Evolutionary conservation across 2,888 invertebrate species (phyloP), one percentile per base, ranked within the genome.

Genomic region (Pycnomerus fuliginosus): DNA sequence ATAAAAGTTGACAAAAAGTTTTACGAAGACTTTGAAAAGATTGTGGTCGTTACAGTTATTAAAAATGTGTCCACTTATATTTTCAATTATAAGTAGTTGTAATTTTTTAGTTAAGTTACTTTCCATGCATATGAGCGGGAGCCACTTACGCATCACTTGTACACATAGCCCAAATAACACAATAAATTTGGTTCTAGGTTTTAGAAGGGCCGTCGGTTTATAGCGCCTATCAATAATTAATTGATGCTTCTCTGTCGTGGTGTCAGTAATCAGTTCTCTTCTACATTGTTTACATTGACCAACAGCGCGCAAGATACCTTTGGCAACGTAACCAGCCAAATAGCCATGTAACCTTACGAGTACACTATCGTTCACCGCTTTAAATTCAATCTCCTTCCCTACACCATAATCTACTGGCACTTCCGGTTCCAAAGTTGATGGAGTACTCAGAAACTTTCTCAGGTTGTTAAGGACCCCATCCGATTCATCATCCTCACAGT

Each of bases 401-500:
- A 5, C 20, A 20, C 5, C 20, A 8, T 20, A 20, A 8, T 20
- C 20, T 8, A 20, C 4, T 5, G 20, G 20, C 5, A 20, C 20
- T 20, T 20, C 20, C 8, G 4, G 20, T 20, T 5, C 5, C 8
- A 8, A 8, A 20, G 4, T 8, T 5, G 20, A 20, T 8, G 4
- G 5, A 8, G 20, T 5, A 8, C 8, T 5, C 5, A 30, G 15
- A 10, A 33, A 33, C 4, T 20, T 16, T 3, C 15, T n/a, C 10
- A 33, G 20, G 5, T 3, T n/a, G 12, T 12, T 22, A 7, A 33
- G 11, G 8, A 11, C 33, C 7, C 20, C 33, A 3, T 20, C 33
- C 5, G 8, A 10, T 4, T 16, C 20, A 11, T 35, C 29, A 23
- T 48, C 38, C 14, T 34, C 25, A 10, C 25, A 48, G 22, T 48